Evolutionary conservation across 2,888 invertebrate species (phyloP).

Genomic region (Papilio gigon): DNA sequence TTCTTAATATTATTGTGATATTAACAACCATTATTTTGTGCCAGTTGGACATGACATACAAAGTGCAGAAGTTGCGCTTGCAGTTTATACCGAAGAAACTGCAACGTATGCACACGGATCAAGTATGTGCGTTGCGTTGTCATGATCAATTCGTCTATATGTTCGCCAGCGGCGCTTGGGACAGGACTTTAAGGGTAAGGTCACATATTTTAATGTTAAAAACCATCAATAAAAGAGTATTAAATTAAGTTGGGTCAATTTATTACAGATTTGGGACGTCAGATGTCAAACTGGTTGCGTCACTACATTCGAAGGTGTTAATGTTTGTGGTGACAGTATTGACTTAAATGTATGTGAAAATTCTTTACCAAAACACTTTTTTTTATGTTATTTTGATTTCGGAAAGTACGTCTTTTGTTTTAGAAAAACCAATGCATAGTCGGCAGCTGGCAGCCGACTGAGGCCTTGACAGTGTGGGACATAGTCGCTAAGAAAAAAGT

Average conservation of each 20-base stretch:
- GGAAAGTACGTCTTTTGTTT: constrained; percentile 2
- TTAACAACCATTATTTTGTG: constrained; percentile 39
- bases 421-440: constrained; percentile 79
- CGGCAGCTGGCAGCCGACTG: constrained; percentile 82
- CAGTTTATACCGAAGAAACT: constrained; percentile 74
- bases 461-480: constrained; percentile 82
- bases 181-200: constrained; percentile 79
- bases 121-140: constrained; percentile 75
- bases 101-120: constrained; percentile 70
- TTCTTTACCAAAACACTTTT: neutral
- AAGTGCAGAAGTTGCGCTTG: constrained; percentile 74
- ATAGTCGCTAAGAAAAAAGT: constrained; percentile 74
- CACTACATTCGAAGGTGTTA: constrained; percentile 81
- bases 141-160: constrained; percentile 68
- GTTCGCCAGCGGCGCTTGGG: constrained; percentile 82
- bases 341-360: constrained; percentile 78
- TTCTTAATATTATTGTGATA: neutral
- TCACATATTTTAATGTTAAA: constrained; percentile 30
- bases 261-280: constrained; percentile 82
- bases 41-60: constrained; percentile 63
- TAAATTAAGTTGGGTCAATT: neutral
- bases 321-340: constrained; percentile 81
- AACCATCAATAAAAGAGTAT: neutral
- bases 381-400: neutral
- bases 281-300: constrained; percentile 78